These are phyloP conservation scores for Drosophila ercepeae DNA, from an alignment of 1,140 invertebrate genomes.

Conservation along the genomic window DNA sequence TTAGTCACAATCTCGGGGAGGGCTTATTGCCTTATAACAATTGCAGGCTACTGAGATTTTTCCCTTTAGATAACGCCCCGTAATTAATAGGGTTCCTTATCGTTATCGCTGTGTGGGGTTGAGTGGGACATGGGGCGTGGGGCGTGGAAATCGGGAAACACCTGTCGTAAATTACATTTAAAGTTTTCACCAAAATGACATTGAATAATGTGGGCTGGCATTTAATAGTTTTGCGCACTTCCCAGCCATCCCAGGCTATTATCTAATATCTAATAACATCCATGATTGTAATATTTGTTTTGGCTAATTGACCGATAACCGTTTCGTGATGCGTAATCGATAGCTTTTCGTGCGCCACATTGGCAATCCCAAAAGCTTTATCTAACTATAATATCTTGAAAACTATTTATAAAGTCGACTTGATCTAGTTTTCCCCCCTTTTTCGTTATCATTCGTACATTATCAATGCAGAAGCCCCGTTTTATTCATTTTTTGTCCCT, in stretches of 20 bases:
- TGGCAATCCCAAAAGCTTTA: neutral
- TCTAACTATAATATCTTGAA: neutral
- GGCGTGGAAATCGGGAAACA: slow-evolving; percentile 49
- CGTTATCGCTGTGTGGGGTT: slow-evolving; percentile 9
- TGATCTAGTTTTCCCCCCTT: neutral
- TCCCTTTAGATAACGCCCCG: slow-evolving; percentile 1
- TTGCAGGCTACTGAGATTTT: slow-evolving; percentile 14
- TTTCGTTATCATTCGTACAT: slow-evolving; percentile 25
- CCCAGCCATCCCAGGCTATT: neutral
- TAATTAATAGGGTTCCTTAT: slow-evolving; percentile 34
- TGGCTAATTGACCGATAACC: slow-evolving; percentile 30
- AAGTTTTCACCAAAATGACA: slow-evolving; percentile 17
- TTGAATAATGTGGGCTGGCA: neutral
- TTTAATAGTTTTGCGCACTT: slow-evolving; percentile 18
- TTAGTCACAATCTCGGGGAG: slow-evolving; percentile 28
- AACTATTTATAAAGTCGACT: neutral
- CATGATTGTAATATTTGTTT: slow-evolving; percentile 30
- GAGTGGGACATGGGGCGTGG: neutral
- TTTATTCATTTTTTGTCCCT: slow-evolving; percentile 5
- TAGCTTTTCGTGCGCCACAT: slow-evolving; percentile 13
- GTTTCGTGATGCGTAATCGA: slow-evolving; percentile 22
- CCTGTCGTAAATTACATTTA: slow-evolving; percentile 34
- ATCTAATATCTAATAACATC: slow-evolving; percentile 31
- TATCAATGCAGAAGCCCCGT: slow-evolving; percentile 18
- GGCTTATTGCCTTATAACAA: neutral